Conservation (phyloP, 2,113 vertebrate species). For the Irena cyanogastra region DNA sequence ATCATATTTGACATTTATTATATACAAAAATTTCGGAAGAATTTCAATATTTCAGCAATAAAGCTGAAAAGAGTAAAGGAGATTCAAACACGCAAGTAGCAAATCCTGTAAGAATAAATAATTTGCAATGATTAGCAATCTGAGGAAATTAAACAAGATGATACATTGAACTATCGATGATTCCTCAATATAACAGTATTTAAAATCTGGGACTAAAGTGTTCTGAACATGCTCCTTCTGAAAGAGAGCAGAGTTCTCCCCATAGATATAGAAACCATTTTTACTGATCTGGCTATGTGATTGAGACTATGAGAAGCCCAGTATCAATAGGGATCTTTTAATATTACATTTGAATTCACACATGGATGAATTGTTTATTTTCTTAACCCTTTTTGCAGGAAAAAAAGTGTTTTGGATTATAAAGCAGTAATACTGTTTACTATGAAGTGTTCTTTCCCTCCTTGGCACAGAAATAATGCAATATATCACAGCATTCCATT, state of each 20-base stretch:
- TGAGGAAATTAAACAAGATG: neutral
- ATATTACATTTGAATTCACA: neutral
- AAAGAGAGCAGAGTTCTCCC: neutral
- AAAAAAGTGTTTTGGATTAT: neutral
- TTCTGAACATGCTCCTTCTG: neutral
- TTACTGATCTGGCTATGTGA: neutral
- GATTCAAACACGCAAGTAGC: neutral
- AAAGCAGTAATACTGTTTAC: neutral
- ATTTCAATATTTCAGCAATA: neutral
- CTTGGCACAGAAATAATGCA: neutral
- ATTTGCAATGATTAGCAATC: neutral
- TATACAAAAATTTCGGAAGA: neutral
- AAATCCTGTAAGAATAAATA: neutral
- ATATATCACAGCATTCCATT: neutral
- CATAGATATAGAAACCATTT: neutral
- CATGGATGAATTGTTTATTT: neutral
- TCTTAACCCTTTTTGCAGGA: neutral
- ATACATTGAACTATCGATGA: neutral
- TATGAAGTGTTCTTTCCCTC: neutral
- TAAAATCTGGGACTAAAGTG: neutral
- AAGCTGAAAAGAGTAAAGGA: neutral
- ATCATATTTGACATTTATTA: neutral
- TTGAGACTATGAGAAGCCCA: neutral
- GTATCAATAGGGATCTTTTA: neutral
- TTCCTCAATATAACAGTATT: neutral